Evolutionary conservation across 2,113 vertebrate genomes (phyloP).

Genomic region (Ctenodactylus gundi): DNA sequence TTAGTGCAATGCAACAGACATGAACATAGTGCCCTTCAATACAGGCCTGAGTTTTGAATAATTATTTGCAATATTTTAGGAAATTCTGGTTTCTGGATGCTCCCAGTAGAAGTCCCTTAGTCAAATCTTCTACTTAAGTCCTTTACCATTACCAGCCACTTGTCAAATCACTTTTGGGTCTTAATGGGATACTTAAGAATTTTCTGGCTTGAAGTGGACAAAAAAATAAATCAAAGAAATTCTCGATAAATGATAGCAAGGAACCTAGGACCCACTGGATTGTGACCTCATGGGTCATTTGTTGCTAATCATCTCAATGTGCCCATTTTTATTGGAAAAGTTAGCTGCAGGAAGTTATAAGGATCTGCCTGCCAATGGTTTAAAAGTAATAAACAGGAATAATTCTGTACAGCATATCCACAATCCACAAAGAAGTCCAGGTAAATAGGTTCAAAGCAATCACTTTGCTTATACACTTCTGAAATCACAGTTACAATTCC

Average conservation of each 20-base stretch:
- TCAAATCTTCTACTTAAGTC: background rate
- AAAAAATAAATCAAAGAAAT: background rate
- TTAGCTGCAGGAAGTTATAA: background rate
- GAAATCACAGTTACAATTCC: background rate
- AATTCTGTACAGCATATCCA: background rate
- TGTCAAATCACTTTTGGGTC: background rate
- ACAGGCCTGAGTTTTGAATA: background rate
- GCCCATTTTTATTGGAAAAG: background rate
- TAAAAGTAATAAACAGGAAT: background rate
- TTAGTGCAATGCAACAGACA: background rate
- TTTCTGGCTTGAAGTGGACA: background rate
- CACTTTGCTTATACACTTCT: background rate
- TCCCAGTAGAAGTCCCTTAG: background rate
- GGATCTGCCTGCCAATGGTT: background rate
- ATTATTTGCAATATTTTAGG: background rate
- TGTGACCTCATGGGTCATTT: background rate
- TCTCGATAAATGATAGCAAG: background rate
- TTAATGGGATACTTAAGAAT: background rate
- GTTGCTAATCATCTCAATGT: background rate
- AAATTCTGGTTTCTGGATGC: background rate
- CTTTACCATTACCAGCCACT: background rate
- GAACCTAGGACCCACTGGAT: background rate
- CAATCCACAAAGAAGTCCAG: background rate
- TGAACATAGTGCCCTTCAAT: background rate
- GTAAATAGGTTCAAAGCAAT: background rate